phyloP scores from a whole-genome alignment of 2,888 invertebrate species.

The Drosophila rellima region DNA sequence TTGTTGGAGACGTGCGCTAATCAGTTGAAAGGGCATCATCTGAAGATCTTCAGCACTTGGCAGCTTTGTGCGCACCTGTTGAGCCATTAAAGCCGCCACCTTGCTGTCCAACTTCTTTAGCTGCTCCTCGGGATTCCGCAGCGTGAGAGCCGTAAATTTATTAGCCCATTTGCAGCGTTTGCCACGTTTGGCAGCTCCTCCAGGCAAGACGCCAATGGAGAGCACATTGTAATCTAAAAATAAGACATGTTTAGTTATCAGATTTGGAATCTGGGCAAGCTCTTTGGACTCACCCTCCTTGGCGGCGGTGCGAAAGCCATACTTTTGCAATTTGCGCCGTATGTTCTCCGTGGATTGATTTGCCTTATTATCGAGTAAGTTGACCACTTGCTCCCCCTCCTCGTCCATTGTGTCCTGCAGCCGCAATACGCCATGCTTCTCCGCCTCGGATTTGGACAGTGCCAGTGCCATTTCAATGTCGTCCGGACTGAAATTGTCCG shows the following conservation, averaged over 20 bases:
- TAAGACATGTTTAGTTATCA: background rate
- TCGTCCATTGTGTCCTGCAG: conserved; percentile 42
- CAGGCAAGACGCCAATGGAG: conserved; percentile 61
- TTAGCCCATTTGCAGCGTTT: conserved; percentile 83
- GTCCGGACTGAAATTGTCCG: conserved; percentile 88
- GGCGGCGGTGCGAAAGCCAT: conserved; percentile 87
- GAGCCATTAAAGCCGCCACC: conserved; percentile 69
- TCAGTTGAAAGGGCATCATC: conserved; percentile 37
- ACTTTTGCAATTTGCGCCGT: conserved; percentile 87
- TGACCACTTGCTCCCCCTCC: conserved; percentile 50
- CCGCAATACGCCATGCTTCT: conserved; percentile 53
- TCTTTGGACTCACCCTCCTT: conserved; percentile 71
- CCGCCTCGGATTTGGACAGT: conserved; percentile 87
- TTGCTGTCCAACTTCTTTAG: conserved; percentile 69
- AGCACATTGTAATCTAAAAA: conserved; percentile 77
- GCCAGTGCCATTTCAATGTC: conserved; percentile 90
- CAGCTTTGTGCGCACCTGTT: conserved; percentile 55
- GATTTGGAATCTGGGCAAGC: background rate
- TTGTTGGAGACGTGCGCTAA: conserved; percentile 56
- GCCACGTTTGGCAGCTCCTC: conserved; percentile 40
- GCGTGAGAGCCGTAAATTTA: conserved; percentile 84
- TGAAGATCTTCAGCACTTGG: conserved; percentile 16
- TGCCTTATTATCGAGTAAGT: conserved; percentile 52
- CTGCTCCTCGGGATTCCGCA: conserved; percentile 78
- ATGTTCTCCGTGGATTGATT: conserved; percentile 75